These are phyloP conservation scores for Clusia tigrina DNA, from an alignment of 2,888 invertebrate species.

Conservation along the genomic window DNA sequence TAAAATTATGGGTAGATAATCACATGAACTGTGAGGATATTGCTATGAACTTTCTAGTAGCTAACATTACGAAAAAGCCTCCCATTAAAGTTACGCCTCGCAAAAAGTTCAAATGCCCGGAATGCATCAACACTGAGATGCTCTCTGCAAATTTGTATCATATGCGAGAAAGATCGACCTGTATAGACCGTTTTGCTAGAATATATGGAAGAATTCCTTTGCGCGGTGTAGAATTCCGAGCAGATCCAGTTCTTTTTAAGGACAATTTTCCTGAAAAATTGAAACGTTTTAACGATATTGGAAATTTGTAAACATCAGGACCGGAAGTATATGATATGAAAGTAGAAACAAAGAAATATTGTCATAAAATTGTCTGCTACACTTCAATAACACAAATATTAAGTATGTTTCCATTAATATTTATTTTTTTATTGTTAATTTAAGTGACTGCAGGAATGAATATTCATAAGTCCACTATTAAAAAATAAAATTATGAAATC, in stretches of 20 bases:
- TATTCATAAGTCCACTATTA: too few relatives aligned
- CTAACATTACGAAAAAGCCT: conserved; percentile 91
- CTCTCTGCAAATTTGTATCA: conserved; percentile 90
- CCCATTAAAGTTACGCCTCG: conserved; percentile 94
- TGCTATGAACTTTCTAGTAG: conserved; percentile 96
- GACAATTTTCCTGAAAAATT: conserved; percentile 86
- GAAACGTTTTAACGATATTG: conserved; percentile 88
- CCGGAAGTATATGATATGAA: too few relatives aligned
- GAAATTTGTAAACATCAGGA: conserved; percentile 86
- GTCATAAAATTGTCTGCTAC: too few relatives aligned
- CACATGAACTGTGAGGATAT: conserved; percentile 98
- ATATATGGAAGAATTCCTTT: conserved; percentile 90
- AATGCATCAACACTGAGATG: conserved; percentile 93
- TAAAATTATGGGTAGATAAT: conserved; percentile 90
- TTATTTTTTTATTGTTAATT: too few relatives aligned
- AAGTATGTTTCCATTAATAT: too few relatives aligned
- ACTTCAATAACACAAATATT: too few relatives aligned
- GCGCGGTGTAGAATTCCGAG: conserved; percentile 88
- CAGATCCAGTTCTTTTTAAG: conserved; percentile 92
- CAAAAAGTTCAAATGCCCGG: conserved; percentile 96
- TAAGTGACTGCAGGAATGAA: too few relatives aligned
- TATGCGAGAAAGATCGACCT: conserved; percentile 91
- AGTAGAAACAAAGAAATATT: too few relatives aligned
- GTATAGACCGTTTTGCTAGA: conserved; percentile 81
- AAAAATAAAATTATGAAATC: too few relatives aligned